Evolutionary conservation across 1,140 invertebrate species (phyloP), one percentile per base, ranked within the genome.

Genomic region (Aphaenogaster ashmeadi): DNA sequence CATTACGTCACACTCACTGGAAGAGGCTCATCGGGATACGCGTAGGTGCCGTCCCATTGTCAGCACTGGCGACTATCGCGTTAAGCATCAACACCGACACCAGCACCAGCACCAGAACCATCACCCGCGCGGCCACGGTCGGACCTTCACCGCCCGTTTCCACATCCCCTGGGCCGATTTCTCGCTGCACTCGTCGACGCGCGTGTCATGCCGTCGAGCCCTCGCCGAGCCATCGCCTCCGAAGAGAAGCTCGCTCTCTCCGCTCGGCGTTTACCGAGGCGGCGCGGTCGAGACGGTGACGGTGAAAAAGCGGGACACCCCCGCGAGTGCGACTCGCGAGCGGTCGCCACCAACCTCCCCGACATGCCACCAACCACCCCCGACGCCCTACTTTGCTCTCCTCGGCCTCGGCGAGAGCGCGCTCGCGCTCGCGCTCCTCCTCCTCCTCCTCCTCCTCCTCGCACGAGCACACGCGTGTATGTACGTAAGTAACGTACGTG

Each of bases 221-320:
- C 41, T 15, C 27, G 38, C 47, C 67, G 69, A 38, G 44, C 18
- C 69, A 75, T 84, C 67, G 67, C 13, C 56, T 62, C 36, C 47
- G 2, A 44, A 47, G 11, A 81, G 36, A 56, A 58, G 77, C 11
- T 66, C 18, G 8, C n/a, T 11, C n/a, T 67, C n/a, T 67, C n/a
- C 33, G n/a, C 7, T 80, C 7, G 9, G 9, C 75, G 27, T 64
- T 38, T 33, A 18, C 41, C 54, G 18, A 72, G 7, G 11, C 38
- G 47, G 13, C 62, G 64, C 11, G 15, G 11, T 36, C 41, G 44
- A 47, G 41, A 47, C 18, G 52, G 18, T 38, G 9, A 21, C 15
- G 38, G 8, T 27, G 54, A 47, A 38, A 80, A 83, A 83, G 67
- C 41, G n/a, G 41, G 69, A 83, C 80, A 83, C 27, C 80, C 56